Percentiles rank a stretch among this genome's conserved stretches.
phyloP scores from a whole-genome alignment of 2,888 invertebrate species.

The Aporophyla lueneburgensis region DNA sequence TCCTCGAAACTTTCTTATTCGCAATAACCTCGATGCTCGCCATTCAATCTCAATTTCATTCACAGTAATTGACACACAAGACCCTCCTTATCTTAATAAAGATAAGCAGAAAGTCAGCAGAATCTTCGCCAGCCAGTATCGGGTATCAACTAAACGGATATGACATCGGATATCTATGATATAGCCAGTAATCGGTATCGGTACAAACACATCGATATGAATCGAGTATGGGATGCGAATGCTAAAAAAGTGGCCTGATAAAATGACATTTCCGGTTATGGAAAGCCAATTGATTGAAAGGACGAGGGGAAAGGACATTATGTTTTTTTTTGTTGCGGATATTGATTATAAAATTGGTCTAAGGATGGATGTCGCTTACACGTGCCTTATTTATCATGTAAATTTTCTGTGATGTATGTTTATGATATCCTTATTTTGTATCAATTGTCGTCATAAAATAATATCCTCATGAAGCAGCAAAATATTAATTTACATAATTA shows the following conservation, averaged over 20 bases:
- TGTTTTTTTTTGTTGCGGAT: slow-evolving; percentile 20
- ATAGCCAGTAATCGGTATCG: slow-evolving; percentile 52
- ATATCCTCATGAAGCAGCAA: background rate
- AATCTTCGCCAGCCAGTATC: slow-evolving; percentile 62
- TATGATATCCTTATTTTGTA: background rate
- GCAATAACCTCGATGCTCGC: background rate
- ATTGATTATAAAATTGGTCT: background rate
- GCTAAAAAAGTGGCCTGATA: slow-evolving; percentile 74
- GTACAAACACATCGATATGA: slow-evolving; percentile 56
- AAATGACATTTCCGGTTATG: slow-evolving; percentile 74
- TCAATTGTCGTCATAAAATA: background rate
- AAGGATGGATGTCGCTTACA: background rate
- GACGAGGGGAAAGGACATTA: slow-evolving; percentile 38
- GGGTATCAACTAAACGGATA: slow-evolving; percentile 76
- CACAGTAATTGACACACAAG: slow-evolving; percentile 47
- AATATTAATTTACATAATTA: slow-evolving; percentile 17
- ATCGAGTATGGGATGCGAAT: slow-evolving; percentile 69
- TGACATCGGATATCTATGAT: slow-evolving; percentile 73
- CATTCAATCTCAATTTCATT: slow-evolving; percentile 45
- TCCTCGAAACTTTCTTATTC: slow-evolving; percentile 25
- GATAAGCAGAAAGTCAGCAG: slow-evolving; percentile 44
- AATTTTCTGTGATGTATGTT: background rate
- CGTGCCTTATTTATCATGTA: background rate
- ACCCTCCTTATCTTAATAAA: slow-evolving; percentile 21
- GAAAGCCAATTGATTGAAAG: slow-evolving; percentile 54